These are phyloP conservation scores for Lucifuga dentata DNA, from an alignment of 2,113 vertebrate genomes.

Conservation along the genomic window DNA sequence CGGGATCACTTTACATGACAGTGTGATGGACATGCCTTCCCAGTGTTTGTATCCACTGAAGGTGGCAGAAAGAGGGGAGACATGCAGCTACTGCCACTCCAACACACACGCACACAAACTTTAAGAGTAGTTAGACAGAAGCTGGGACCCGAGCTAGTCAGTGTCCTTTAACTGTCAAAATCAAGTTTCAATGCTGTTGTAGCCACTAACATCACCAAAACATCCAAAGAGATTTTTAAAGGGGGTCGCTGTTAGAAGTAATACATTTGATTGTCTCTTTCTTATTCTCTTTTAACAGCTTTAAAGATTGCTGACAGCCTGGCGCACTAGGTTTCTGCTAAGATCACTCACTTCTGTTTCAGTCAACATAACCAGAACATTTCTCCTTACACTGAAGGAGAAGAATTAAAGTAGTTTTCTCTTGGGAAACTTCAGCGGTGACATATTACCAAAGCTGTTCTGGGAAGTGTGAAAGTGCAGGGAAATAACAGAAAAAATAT, in stretches of 20 bases:
- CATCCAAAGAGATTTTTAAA: conserved; percentile 48
- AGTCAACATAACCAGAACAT: conserved; percentile 46
- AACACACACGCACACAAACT: conserved; percentile 48
- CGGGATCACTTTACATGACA: conserved; percentile 78
- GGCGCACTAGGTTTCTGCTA: conserved; percentile 66
- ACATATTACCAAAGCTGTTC: conserved; percentile 12
- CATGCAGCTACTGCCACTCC: conserved; percentile 35
- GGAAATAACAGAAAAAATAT: too few relatives aligned
- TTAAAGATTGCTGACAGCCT: conserved; percentile 59
- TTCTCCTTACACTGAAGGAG: conserved; percentile 35
- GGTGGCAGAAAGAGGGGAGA: conserved; percentile 40
- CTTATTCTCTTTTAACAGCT: conserved; percentile 51
- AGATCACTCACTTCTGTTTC: conserved; percentile 66
- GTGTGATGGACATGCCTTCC: conserved; percentile 78
- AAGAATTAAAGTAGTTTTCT: conserved; percentile 55
- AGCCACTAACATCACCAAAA: conserved; percentile 35
- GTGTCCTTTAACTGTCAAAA: conserved; percentile 52
- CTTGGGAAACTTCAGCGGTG: conserved; percentile 49
- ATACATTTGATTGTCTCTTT: conserved; percentile 50
- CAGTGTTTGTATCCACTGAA: conserved; percentile 68
- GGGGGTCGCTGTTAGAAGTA: conserved; percentile 32
- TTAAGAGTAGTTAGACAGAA: conserved; percentile 26
- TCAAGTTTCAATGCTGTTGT: conserved; percentile 18
- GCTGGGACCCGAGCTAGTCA: conserved; percentile 16
- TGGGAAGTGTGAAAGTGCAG: conserved; percentile 6